Evolutionary conservation across 2,797 vertebrate species (phyloP).

Genomic region (Chrosomus eos): DNA sequence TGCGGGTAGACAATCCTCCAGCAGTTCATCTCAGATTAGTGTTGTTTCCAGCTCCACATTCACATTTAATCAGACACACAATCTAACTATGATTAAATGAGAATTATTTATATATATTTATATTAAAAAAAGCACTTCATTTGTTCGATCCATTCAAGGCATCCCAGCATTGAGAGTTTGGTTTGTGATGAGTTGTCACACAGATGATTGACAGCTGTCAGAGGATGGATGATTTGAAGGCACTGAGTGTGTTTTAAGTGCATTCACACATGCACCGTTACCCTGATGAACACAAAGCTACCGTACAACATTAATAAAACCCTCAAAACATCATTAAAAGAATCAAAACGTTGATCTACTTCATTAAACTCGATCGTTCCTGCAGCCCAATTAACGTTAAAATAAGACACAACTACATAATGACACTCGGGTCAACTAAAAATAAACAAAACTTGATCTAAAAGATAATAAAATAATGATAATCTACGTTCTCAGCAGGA

Average conservation of each 20-base stretch:
- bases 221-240: constrained; percentile 11
- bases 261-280: constrained; percentile 12
- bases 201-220: constrained; percentile 6
- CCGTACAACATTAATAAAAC: background rate
- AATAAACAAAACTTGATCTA: constrained; percentile 5
- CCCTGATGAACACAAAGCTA: constrained; percentile 5
- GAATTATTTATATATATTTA: background rate
- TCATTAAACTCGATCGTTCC: background rate
- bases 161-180: constrained; percentile 5
- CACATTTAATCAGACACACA: constrained; percentile 3
- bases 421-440: background rate
- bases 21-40: background rate
- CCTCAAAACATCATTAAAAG: background rate
- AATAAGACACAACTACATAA: background rate
- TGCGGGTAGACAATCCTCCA: background rate
- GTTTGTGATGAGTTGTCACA: background rate
- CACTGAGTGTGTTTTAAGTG: constrained; percentile 28
- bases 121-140: background rate
- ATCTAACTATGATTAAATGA: background rate
- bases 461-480: background rate
- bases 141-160: background rate
- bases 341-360: background rate
- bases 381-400: background rate
- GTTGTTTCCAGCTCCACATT: background rate
- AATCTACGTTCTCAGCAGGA: constrained; percentile 1